Base-by-base conservation (phyloP, 2,888 invertebrate genomes). In the Troilus luridus region DNA sequence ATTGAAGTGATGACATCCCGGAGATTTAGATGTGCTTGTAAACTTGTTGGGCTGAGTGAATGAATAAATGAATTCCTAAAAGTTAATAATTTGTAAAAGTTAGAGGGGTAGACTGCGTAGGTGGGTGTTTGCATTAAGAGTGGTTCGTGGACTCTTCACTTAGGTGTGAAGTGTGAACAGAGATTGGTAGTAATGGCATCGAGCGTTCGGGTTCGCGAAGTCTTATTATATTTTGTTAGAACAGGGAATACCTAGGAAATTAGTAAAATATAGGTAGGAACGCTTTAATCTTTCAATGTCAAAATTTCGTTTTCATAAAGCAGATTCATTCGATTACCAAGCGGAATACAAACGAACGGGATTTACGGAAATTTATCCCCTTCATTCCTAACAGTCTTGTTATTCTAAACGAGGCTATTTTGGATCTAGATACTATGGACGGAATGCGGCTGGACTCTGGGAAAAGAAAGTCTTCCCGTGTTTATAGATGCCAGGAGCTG, bases 401-500 rank as follows among this genome's bases (percentile, higher is more conserved):
- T 77, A 41, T 77, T 77, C 9, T 7, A 19, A 41, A 77, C 27
- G 19, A 41, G 72, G 72, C 72, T 77, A 41, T 77, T 77, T 77
- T 41, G 17, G 72, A 77, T 41, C 27, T 77, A 41, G 72, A 27
- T 77, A 27, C 72, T 41, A 77, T 77, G 27, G 41, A 17, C 8
- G 72, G 72, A 77, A 77, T 77, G 72, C 17, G 27, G n/a, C n/a
- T 21, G 85, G 9, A 85, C 56, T 85, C 56, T 85, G 85, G 56
- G 85, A 85, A 85, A 85, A 85, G 85, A 85, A 85, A 85, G 85
- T 85, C 56, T 85, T 85, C 85, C 85, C 85, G 56, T 85, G 85
- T 58, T 85, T 85, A 85, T 21, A 54, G 85, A 85, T 85, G 56
- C 85, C 85, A 9, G 85, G 56, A 54, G 54, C 8, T 19, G 56